Base-by-base conservation (phyloP, 2,113 vertebrate species). In the Alexandromys fortis region DNA sequence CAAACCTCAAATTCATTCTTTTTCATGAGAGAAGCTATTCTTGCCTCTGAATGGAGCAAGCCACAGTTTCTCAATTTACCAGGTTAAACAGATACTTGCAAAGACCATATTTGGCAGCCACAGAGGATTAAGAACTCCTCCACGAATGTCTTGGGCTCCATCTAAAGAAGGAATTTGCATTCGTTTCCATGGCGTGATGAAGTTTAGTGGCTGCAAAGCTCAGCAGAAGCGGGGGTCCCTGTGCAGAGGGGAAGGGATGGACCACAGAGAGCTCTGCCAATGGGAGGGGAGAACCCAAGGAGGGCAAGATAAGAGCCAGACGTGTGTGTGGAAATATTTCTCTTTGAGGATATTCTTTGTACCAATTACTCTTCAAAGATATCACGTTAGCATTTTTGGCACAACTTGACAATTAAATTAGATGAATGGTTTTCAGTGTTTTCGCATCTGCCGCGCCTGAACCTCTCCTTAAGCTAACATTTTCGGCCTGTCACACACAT, bases 121-220 rank as follows among this genome's bases (percentile, higher is more conserved):
- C 68, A 94, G 98, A 98, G 92, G 97, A 98, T 98, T 98, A 98
- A 97, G 98, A 98, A 98, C 97, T 97, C 97, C 95, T 96, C 96
- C 95, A 67, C 70, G 91, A 96, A 92, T 98, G 99, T 98, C 98
- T 81, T 98, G 97, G 98, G 98, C 97, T 98, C 97, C 98, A 99
- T 99, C 98, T 99, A 97, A 98, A 99, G 99, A 98, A 98, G 98
- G 98, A 98, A 99, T 98, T 98, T 98, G 98, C 98, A 98, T 98
- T 98, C 95, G 97, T 97, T 96, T 97, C 78, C 98, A 99, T 98
- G 98, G 98, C 97, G 83, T 70, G 98, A 98, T 98, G 98, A 97
- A 98, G 97, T 97, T 98, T 97, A 98, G 98, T 96, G 93, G 87
- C 97, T 98, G 97, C 97, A 96, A 63, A 65, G 24, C 63, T 95